phyloP scores from a whole-genome alignment of 2,888 invertebrate genomes.

The Saturnia pavonia region DNA sequence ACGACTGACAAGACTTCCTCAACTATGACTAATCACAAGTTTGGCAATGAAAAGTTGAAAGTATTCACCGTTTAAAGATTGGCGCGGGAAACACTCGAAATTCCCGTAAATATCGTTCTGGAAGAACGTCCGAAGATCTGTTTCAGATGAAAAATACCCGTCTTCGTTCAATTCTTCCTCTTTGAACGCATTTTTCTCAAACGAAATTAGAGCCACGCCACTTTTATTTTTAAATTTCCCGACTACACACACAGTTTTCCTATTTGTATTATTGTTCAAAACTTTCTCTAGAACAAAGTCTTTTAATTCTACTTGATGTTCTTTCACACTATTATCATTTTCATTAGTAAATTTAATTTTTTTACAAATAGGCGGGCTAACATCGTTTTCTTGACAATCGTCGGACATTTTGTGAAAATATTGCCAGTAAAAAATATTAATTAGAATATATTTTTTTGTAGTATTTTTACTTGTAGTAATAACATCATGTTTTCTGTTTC shows the following conservation, averaged over 20 bases:
- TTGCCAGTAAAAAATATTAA: conserved; percentile 49
- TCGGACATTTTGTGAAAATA: conserved; percentile 71
- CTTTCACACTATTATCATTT: conserved; percentile 60
- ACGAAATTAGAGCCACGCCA: conserved; percentile 86
- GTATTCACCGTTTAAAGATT: conserved; percentile 84
- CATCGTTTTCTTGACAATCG: conserved; percentile 60
- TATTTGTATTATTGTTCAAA: conserved; percentile 86
- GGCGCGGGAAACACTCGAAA: conserved; percentile 86
- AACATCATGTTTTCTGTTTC: too few relatives aligned
- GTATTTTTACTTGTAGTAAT: too few relatives aligned
- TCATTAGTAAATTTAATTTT: conserved; percentile 68
- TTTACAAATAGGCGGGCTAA: conserved; percentile 59
- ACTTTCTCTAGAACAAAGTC: conserved; percentile 86
- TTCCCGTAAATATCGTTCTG: conserved; percentile 93
- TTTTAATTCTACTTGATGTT: conserved; percentile 76
- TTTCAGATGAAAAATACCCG: conserved; percentile 84
- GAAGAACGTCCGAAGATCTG: conserved; percentile 83
- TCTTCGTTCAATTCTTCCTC: conserved; percentile 80
- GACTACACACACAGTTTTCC: conserved; percentile 86
- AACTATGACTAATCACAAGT: conserved; percentile 46
- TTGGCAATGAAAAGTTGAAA: conserved; percentile 51
- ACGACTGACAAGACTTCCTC: background rate
- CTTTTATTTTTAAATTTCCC: conserved; percentile 85
- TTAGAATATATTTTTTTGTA: too few relatives aligned
- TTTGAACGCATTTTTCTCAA: conserved; percentile 92